Base-by-base conservation (phyloP, 2,888 invertebrate genomes). In the Panzeria rudis region DNA sequence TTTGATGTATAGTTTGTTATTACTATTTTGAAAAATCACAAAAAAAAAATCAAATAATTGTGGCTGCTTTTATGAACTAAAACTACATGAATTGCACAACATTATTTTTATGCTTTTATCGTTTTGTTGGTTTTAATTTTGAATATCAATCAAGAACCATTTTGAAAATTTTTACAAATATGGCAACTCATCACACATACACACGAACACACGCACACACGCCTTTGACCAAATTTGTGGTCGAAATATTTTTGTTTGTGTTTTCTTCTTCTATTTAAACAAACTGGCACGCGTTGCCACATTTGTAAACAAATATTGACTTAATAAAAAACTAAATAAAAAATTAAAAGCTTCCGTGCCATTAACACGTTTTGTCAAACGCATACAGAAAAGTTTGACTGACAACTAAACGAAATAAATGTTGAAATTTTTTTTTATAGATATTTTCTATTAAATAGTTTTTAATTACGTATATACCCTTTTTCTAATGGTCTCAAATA, bases 211-310 rank as follows among this genome's bases (percentile, higher is more conserved):
- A 41, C 44, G 2, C 20, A 23, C 69, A 75, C n/a, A 41, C 15
- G 52, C 23, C 64, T 78, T 79, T 82, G 35, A 38, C 85, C 78
- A 85, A 71, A 85, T 85, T 73, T 38, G 82, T 44, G 17, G 11
- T 13, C 35, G n/a, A 59, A 35, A 20, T 66, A 15, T 56, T 56
- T 17, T 29, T n/a, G 20, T 23, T n/a, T 23, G 13, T 41, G 23
- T 41, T 13, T 56, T 23, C 52, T 32, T 23, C 20, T 20, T 44
- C 35, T 76, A 20, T 56, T 83, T 59, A 52, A 62, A 47, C 9
- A 72, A 54, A 75, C 62, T 75, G 85, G 82, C 85, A 85, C 82
- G 85, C 78, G 82, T 75, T 82, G 61, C 85, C 85, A 82, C 78
- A 82, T 84, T 69, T 68, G 73, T 80, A 73, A 80, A 80, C 59